These are phyloP conservation scores for Dinothrombium tinctorium DNA, from an alignment of 1,140 invertebrate species.

Conservation along the genomic window DNA sequence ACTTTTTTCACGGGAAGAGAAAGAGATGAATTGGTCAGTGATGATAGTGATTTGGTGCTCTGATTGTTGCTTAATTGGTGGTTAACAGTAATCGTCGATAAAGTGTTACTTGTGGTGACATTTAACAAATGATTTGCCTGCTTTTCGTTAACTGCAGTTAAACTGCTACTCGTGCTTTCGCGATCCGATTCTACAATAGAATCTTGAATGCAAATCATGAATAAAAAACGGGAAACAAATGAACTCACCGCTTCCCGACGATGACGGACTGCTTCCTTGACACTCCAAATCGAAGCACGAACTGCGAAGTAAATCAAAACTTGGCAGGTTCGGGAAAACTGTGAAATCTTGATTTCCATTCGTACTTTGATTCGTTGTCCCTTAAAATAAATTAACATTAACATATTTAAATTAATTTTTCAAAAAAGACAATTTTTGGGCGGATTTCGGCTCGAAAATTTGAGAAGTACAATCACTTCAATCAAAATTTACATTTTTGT, in stretches of 20 bases:
- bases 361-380: background rate
- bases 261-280: slow-evolving; percentile 11
- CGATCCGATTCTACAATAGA: slow-evolving; percentile 13
- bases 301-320: slow-evolving; percentile 10
- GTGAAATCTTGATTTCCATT: slow-evolving; percentile 4
- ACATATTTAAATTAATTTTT: background rate
- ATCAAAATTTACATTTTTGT: too few relatives aligned
- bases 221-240: background rate
- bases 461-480: too few relatives aligned
- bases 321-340: slow-evolving; percentile 6
- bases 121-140: background rate
- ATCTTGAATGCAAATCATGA: background rate
- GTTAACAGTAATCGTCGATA: background rate
- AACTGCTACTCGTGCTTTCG: slow-evolving; percentile 14
- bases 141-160: slow-evolving; percentile 12
- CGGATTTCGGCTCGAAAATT: too few relatives aligned
- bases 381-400: background rate
- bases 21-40: background rate
- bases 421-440: background rate
- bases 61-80: background rate
- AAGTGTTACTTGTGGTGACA: background rate
- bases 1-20: slow-evolving; percentile 1
- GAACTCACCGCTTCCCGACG: slow-evolving; percentile 7
- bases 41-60: background rate
- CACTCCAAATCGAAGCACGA: slow-evolving; percentile 9